These are phyloP conservation scores for Mastacembelus armatus DNA, from an alignment of 2,797 vertebrate genomes.

Conservation along the genomic window DNA sequence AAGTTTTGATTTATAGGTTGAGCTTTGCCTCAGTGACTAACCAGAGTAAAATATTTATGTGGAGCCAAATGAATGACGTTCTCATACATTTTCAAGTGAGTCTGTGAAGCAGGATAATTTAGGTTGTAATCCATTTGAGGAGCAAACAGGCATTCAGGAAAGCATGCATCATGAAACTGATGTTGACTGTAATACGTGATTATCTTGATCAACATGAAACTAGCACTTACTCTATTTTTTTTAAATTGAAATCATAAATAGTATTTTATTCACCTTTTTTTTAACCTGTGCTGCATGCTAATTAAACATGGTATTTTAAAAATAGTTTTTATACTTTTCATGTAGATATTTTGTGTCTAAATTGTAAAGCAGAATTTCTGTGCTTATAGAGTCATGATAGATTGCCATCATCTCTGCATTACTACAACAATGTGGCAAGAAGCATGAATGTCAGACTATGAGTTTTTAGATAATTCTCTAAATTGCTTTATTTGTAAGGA, in stretches of 20 bases:
- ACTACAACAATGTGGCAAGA: background rate
- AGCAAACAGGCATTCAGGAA: constrained; percentile 40
- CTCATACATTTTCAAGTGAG: constrained; percentile 58
- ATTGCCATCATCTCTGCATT: background rate
- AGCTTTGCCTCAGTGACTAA: constrained; percentile 55
- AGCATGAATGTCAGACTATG: background rate
- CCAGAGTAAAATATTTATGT: constrained; percentile 63
- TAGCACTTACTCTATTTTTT: no score
- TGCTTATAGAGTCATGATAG: background rate
- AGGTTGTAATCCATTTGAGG: constrained; percentile 43
- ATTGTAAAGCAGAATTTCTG: constrained; percentile 4
- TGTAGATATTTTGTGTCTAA: background rate
- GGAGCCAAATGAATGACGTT: constrained; percentile 52
- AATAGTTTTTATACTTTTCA: background rate
- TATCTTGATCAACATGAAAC: constrained; percentile 31
- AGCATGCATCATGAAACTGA: constrained; percentile 29
- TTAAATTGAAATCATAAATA: no score
- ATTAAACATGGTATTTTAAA: no score
- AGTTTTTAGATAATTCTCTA: no score
- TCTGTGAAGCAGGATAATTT: constrained; percentile 59
- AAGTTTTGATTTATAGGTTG: constrained; percentile 59
- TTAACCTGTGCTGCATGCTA: no score
- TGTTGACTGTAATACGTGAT: constrained; percentile 43
- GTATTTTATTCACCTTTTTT: background rate
- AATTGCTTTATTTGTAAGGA: no score